Evolutionary conservation across 2,888 invertebrate genomes (phyloP), one percentile per base, ranked within the genome.

Genomic region (Phrixothrix hirtus): DNA sequence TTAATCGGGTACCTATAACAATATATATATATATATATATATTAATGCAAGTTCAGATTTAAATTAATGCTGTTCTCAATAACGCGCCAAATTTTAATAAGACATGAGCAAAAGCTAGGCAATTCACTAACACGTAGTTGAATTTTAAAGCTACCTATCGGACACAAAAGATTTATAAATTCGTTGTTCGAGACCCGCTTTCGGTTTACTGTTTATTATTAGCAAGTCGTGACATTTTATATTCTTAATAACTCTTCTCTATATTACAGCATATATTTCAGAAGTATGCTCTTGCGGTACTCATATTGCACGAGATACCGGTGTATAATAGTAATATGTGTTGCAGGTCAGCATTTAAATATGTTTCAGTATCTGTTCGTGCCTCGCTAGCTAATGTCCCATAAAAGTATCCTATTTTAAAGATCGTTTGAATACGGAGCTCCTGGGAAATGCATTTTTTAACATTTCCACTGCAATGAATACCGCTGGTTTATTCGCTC

Each of bases 161-260:
- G 53, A 47, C 47, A 48, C 47, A 44, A 53, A 53, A 47, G 48
- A 44, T 53, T 53, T 48, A 53, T 53, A 53, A 53, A 53, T 53
- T 53, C 47, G 48, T 48, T 53, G 42, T 53, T 53, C 16, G 30
- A 41, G 42, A 36, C 30, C 14, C 41, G 34, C 34, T 47, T 34
- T 42, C 35, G 46, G 46, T 42, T 37, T 29, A 17, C 42, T 42
- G 46, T 46, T 46, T 41, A 52, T 52, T 52, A 52, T 52, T 46
- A 52, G 46, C 30, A 35, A 47, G 46, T 52, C 52, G 46, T 42
- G 52, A 52, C 52, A 52, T 46, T 52, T 52, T 52, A 46, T 52
- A 41, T 52, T 46, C 46, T 42, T 46, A 52, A 52, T 46, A 46
- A 39, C 39, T 34, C 41, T 41, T 21, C 17, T 39, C 21, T 39